phyloP scores from a whole-genome alignment of 2,888 invertebrate species.

The Metallyticus violacea region DNA sequence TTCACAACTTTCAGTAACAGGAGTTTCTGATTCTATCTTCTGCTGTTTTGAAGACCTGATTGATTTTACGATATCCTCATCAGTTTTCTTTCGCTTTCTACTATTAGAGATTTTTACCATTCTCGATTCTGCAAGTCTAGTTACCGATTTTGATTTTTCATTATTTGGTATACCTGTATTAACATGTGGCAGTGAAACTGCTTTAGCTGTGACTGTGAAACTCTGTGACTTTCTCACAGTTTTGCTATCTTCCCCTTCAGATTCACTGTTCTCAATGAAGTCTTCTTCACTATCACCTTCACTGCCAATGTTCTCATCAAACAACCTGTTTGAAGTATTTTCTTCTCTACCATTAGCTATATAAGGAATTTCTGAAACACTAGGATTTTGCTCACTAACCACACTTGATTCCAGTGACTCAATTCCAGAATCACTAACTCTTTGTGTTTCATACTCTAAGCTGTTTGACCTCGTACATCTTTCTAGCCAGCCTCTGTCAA shows the following conservation, averaged over 20 bases:
- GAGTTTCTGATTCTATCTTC: background rate
- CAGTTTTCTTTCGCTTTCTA: background rate
- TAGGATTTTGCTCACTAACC: background rate
- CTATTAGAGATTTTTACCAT: background rate
- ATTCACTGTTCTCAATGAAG: conserved; percentile 64
- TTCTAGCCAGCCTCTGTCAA: conserved; percentile 60
- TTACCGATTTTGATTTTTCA: background rate
- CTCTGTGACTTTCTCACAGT: background rate
- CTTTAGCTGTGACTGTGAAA: background rate
- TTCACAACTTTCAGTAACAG: background rate
- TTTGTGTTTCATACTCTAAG: background rate
- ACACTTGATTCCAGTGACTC: conserved; percentile 41
- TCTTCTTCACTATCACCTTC: conserved; percentile 63
- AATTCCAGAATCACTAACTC: conserved; percentile 42
- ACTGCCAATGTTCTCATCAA: conserved; percentile 33
- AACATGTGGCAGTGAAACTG: too few relatives aligned
- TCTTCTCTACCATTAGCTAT: conserved; percentile 28
- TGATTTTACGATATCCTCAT: background rate
- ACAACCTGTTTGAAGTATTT: conserved; percentile 17
- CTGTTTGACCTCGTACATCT: conserved; percentile 45
- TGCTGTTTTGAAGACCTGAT: background rate
- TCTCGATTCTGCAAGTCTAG: background rate
- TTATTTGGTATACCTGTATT: background rate
- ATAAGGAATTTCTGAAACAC: background rate
- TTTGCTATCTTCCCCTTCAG: conserved; percentile 53